Base-by-base conservation (phyloP, 2,888 invertebrate genomes). In the Epistrophe eligans region DNA sequence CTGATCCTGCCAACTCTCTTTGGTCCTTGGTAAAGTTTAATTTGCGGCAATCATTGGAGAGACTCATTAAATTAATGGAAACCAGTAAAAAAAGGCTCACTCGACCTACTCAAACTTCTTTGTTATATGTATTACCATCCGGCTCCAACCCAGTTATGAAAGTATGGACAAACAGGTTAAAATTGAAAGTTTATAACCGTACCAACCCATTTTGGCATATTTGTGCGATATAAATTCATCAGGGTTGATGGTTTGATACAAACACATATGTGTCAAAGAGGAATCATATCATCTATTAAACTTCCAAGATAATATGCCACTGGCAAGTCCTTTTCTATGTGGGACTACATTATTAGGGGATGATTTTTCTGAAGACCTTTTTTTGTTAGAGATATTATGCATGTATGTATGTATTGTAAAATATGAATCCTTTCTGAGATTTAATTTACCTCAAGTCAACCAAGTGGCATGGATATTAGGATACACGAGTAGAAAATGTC, bases 361-460 rank as follows among this genome's bases (percentile, higher is more conserved):
- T n/a, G 38, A 4, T 15, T 19, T 24, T 28, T 19, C 17, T 35
- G 35, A 15, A 40, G 74, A 70, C 79, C 79, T 64, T 84, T 84
- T n/a, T 55, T 52, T 28, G 11, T 13, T 19, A 17, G 9, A 19
- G 0, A 45, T n/a, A n/a, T 9, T 19, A 48, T 6, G 7, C 2
- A 9, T 48, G 19, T 48, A 1, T 13, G 50, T 19, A n/a, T 50
- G 11, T 24, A 45, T 45, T 45, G 50, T 60, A 24, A 17, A 35
- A 58, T 40, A 24, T 80, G 66, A 50, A 35, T 66, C 64, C 74
- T 80, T 64, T 50, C 66, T 70, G 70, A 55, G 83, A 87, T 87
- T 87, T 79, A 87, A 87, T 87, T 87, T 83, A 83, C 79, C 82
- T 58, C 71, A 66, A 87, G 76, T 83, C 85, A 79, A 64, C 76